A percentile compares a stretch with the other conserved stretches of the same genome.
These are phyloP conservation scores for Thumatha senex DNA, from an alignment of 2,888 invertebrate species.

Conservation along the genomic window DNA sequence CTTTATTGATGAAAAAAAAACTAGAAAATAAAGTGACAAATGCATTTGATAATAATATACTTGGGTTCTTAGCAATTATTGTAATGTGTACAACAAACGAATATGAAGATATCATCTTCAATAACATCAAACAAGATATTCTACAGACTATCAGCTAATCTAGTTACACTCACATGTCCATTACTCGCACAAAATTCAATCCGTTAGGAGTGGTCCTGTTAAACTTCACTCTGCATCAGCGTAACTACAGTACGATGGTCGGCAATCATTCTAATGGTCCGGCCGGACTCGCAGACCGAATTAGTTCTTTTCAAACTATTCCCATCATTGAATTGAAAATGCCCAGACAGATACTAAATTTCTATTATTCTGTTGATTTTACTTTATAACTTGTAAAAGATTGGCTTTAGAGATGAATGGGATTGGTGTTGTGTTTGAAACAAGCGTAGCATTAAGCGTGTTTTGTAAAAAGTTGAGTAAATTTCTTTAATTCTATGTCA, in stretches of 20 bases:
- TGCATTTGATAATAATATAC: no score
- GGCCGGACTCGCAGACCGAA: constrained; percentile 62
- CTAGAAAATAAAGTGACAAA: no score
- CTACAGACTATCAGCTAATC: constrained; percentile 8
- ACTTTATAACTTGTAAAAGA: constrained; percentile 15
- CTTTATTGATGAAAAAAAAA: no score
- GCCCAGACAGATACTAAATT: constrained; percentile 56
- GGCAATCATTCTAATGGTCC: constrained; percentile 78
- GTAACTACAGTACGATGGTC: constrained; percentile 44
- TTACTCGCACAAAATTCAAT: constrained; percentile 66
- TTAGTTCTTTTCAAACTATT: constrained; percentile 75
- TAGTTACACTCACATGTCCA: constrained; percentile 27
- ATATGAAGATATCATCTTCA: not conserved
- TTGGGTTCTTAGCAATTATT: no score
- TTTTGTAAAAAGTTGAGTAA: not conserved
- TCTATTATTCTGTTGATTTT: constrained; percentile 36
- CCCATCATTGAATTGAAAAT: constrained; percentile 73
- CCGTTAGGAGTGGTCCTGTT: constrained; percentile 70
- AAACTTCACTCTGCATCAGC: constrained; percentile 59
- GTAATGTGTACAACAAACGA: no score
- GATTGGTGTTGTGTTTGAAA: not conserved
- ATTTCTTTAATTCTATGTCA: not conserved
- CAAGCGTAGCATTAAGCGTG: not conserved
- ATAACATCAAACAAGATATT: constrained; percentile 4
- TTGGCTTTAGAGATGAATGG: constrained; percentile 7